phyloP scores from a whole-genome alignment of 2,797 vertebrate genomes.

The Phoebastria nigripes region DNA sequence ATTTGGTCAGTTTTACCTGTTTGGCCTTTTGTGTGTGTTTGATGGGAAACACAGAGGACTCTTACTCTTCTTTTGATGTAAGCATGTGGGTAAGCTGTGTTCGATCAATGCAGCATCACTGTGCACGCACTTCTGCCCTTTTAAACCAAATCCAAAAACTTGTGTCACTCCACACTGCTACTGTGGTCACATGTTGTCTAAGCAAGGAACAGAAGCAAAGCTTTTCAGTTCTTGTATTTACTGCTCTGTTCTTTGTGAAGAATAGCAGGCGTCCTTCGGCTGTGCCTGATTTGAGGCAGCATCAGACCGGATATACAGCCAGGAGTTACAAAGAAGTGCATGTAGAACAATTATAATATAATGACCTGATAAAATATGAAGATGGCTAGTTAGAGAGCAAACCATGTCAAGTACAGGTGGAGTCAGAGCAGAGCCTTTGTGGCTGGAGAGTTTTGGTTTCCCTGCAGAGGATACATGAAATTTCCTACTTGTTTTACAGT shows the following conservation, averaged over 20 bases:
- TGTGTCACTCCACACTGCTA: not conserved
- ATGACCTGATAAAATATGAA: slow-evolving; percentile 29
- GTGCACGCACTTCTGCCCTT: not conserved
- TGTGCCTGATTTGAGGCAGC: slow-evolving; percentile 25
- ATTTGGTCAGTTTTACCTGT: not conserved
- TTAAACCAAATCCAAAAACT: not conserved
- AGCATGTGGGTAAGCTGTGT: not conserved
- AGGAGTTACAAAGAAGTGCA: slow-evolving; percentile 22
- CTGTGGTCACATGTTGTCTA: not conserved
- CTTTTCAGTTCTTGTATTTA: slow-evolving; percentile 21
- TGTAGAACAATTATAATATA: slow-evolving; percentile 22
- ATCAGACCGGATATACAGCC: not conserved
- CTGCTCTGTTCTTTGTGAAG: not conserved
- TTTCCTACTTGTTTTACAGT: not conserved
- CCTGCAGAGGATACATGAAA: not conserved
- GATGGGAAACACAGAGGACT: not conserved
- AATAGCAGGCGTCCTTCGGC: not conserved
- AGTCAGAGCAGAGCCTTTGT: not conserved
- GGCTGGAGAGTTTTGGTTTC: not conserved
- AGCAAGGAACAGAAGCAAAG: slow-evolving; percentile 13
- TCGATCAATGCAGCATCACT: not conserved
- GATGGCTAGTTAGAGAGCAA: slow-evolving; percentile 12
- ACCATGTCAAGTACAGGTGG: not conserved
- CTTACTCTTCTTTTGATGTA: not conserved
- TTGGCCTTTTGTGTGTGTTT: not conserved